These are phyloP conservation scores for Anser cygnoides DNA, from an alignment of 2,113 vertebrate species.

Conservation along the genomic window DNA sequence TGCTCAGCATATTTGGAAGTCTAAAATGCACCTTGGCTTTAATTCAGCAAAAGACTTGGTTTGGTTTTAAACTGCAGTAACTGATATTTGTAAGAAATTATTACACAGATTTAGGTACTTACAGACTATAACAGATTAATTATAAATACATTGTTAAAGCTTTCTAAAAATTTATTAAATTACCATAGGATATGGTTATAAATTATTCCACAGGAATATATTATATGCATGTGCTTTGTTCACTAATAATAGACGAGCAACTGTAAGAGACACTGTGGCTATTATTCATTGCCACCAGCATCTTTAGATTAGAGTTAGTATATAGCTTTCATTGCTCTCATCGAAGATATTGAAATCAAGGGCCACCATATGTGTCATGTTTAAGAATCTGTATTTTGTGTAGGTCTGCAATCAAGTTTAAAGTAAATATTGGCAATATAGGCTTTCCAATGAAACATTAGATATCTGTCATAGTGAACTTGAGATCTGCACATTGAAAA, in stretches of 20 bases:
- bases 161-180: conserved; percentile 40
- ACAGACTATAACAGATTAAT: conserved; percentile 27
- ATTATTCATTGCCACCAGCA: background rate
- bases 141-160: conserved; percentile 37
- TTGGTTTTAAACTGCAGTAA: background rate
- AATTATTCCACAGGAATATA: conserved; percentile 1
- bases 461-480: background rate
- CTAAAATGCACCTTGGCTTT: background rate
- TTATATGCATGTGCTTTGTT: conserved; percentile 6
- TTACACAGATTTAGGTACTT: background rate
- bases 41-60: background rate
- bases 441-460: background rate
- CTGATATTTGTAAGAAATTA: background rate
- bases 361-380: background rate
- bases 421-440: background rate
- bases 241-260: background rate
- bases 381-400: background rate
- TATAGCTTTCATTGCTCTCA: background rate
- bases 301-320: background rate
- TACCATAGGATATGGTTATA: conserved; percentile 8
- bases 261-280: background rate
- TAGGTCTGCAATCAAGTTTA: background rate
- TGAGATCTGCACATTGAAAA: background rate
- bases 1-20: background rate
- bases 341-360: background rate